Conservation (phyloP, 2,113 vertebrate species). For the Paracanthobrama guichenoti region DNA sequence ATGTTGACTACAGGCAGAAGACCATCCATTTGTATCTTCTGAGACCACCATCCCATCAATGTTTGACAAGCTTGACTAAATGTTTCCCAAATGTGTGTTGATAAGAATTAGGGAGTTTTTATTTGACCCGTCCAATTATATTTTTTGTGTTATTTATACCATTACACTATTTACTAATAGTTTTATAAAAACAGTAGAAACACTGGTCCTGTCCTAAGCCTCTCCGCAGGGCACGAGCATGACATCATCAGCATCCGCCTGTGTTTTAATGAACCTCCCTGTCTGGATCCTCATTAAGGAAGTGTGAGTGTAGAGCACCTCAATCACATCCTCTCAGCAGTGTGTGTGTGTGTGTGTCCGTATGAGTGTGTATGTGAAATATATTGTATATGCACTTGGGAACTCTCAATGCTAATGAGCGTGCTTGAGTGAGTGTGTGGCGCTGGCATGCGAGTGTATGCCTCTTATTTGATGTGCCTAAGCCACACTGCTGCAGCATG, state of each 20-base stretch:
- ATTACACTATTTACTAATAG: no score
- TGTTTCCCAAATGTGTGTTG: constrained; percentile 3
- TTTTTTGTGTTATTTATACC: neutral
- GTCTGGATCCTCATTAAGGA: constrained; percentile 45
- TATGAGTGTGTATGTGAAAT: constrained; percentile 18
- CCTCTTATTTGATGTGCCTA: constrained; percentile 43
- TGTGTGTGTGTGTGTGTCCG: constrained; percentile 12
- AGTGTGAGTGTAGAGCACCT: constrained; percentile 32
- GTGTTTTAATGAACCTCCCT: constrained; percentile 44
- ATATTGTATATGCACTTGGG: constrained; percentile 27
- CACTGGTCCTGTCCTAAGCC: constrained; percentile 5
- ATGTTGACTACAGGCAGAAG: neutral
- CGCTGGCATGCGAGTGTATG: neutral
- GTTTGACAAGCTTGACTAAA: neutral
- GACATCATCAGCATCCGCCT: constrained; percentile 33
- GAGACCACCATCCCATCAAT: neutral
- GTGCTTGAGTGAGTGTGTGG: constrained; percentile 27
- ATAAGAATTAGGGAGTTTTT: constrained; percentile 25
- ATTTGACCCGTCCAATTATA: neutral
- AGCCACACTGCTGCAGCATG: constrained; percentile 37
- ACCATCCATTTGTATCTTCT: neutral
- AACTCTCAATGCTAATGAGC: constrained; percentile 40
- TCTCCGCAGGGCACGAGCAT: constrained; percentile 37
- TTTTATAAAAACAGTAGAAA: neutral
- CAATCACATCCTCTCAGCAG: constrained; percentile 35